Evolutionary conservation across 2,113 vertebrate species (phyloP).

Genomic region (Clupea harengus): DNA sequence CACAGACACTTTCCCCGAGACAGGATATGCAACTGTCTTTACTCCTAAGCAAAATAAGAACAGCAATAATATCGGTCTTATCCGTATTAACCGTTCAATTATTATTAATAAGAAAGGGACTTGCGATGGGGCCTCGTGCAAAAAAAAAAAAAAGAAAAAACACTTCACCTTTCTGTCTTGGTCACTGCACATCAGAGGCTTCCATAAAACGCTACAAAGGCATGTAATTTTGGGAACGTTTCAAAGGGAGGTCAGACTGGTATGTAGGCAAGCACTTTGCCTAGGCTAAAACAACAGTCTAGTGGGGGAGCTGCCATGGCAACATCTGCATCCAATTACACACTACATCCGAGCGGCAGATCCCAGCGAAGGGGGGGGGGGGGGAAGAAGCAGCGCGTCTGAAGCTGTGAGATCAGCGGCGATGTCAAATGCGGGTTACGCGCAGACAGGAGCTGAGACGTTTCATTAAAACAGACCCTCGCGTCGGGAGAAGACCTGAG

Average conservation of each 20-base stretch:
- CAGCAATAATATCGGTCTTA: constrained; percentile 43
- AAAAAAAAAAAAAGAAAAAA: constrained; percentile 1
- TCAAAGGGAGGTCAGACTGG: constrained; percentile 84
- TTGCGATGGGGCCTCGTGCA: constrained; percentile 32
- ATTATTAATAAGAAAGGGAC: constrained; percentile 38
- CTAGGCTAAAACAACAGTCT: constrained; percentile 90
- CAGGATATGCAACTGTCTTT: constrained; percentile 34
- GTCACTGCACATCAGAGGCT: constrained; percentile 49
- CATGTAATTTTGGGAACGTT: constrained; percentile 85
- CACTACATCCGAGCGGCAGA: constrained; percentile 78
- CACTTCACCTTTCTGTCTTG: constrained; percentile 51
- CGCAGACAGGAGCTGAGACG: constrained; percentile 62
- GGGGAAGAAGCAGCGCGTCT: constrained; percentile 73
- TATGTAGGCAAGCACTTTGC: constrained; percentile 78
- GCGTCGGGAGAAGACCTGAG: constrained; percentile 18
- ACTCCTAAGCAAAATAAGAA: constrained; percentile 24
- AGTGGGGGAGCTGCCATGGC: constrained; percentile 68
- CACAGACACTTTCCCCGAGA: constrained; percentile 27
- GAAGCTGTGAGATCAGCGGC: constrained; percentile 70
- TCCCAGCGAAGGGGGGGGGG: constrained; percentile 46
- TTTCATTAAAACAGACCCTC: constrained; percentile 62
- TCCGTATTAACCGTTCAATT: constrained; percentile 45
- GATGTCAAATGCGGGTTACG: constrained; percentile 77
- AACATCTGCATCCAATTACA: constrained; percentile 90
- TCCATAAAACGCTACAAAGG: constrained; percentile 80